Conservation (phyloP, 2,888 invertebrate species). For the Prosopocoilus inquinatus region DNA sequence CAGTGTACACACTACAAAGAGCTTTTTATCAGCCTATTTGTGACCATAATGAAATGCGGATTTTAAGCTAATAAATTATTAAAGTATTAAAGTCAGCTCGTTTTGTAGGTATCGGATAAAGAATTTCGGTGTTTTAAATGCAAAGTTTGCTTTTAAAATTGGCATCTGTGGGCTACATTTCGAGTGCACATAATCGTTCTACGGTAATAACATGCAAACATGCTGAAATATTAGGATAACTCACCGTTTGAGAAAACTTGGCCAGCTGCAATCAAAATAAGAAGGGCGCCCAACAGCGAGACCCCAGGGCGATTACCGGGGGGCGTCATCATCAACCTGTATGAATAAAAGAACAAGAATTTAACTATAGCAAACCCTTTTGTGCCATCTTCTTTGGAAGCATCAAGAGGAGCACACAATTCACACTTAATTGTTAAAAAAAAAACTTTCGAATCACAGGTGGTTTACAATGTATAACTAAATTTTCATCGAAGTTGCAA, state of each 20-base stretch:
- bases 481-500: no score
- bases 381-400: constrained; percentile 25
- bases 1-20: no score
- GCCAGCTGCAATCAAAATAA: constrained; percentile 43
- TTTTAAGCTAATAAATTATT: no score
- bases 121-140: background rate
- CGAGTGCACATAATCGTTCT: constrained; percentile 32
- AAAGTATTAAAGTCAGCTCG: background rate
- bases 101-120: background rate
- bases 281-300: constrained; percentile 41
- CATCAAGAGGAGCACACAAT: background rate
- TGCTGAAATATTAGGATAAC: constrained; percentile 36
- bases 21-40: no score
- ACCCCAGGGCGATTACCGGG: constrained; percentile 33
- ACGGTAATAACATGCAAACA: constrained; percentile 33
- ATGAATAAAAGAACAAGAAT: constrained; percentile 29
- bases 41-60: no score
- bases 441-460: constrained; percentile 19
- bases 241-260: constrained; percentile 50
- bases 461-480: constrained; percentile 12
- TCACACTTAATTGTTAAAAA: constrained; percentile 11
- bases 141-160: constrained; percentile 13
- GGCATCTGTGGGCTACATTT: constrained; percentile 26
- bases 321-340: constrained; percentile 45
- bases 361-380: constrained; percentile 42